Conservation (phyloP, 2,888 invertebrate species). For the Pandemis corylana region DNA sequence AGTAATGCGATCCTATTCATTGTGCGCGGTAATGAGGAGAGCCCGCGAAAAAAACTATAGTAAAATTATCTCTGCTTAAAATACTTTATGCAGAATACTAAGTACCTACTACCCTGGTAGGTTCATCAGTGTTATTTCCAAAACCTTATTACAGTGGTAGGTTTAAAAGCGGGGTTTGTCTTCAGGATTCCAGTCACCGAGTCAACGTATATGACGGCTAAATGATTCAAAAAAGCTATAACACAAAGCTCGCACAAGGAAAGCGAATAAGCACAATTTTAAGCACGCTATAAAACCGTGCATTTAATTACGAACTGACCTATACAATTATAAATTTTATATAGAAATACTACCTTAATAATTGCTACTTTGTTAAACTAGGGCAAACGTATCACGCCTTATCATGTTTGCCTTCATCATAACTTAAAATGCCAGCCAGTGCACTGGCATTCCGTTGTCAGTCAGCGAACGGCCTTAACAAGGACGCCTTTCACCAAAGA, state of each 20-base stretch:
- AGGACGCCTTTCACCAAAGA: slow-evolving; percentile 41
- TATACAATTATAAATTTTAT: slow-evolving; percentile 1
- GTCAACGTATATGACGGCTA: too few species aligned
- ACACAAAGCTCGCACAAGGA: neutral
- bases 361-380: slow-evolving; percentile 19
- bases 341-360: neutral
- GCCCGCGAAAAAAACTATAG: too few species aligned
- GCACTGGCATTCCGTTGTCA: slow-evolving; percentile 18
- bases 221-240: neutral
- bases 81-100: too few species aligned
- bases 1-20: too few species aligned
- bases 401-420: slow-evolving; percentile 39
- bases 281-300: neutral
- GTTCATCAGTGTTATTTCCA: too few species aligned
- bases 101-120: too few species aligned
- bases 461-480: slow-evolving; percentile 39
- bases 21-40: too few species aligned
- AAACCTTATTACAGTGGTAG: too few species aligned
- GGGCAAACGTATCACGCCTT: slow-evolving; percentile 23
- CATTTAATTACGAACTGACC: neutral
- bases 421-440: slow-evolving; percentile 34
- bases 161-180: too few species aligned
- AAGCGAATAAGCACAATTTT: neutral
- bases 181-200: too few species aligned
- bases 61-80: too few species aligned